These are phyloP conservation scores for Morelia viridis DNA, from an alignment of 2,797 vertebrate genomes.

Conservation along the genomic window DNA sequence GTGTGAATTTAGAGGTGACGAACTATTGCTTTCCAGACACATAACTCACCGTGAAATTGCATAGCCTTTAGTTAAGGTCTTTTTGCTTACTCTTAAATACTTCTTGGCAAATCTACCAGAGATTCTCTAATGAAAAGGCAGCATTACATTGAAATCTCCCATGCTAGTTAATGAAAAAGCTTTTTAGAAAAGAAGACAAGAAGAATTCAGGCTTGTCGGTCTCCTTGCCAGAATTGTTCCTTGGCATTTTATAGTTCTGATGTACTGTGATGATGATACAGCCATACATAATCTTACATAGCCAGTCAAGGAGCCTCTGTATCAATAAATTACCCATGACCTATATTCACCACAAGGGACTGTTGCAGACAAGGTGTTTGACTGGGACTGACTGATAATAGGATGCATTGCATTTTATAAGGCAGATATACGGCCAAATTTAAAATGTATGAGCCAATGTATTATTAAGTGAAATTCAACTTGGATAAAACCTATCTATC, in stretches of 20 bases:
- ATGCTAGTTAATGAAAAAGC: conserved; percentile 30
- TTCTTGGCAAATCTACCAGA: conserved; percentile 59
- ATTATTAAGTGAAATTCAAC: conserved; percentile 46
- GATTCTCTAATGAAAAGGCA: conserved; percentile 47
- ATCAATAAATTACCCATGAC: conserved; percentile 44
- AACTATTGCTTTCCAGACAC: conserved; percentile 63
- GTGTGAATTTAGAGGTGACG: conserved; percentile 63
- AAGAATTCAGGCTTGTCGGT: not conserved
- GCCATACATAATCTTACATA: conserved; percentile 20
- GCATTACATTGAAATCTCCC: conserved; percentile 39
- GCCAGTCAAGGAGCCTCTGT: conserved; percentile 21
- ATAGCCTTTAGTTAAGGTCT: conserved; percentile 48
- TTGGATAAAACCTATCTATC: conserved; percentile 24
- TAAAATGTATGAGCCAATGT: conserved; percentile 56
- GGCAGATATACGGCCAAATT: conserved; percentile 49
- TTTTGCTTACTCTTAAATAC: conserved; percentile 55
- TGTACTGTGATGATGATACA: conserved; percentile 18
- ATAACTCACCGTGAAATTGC: conserved; percentile 70
- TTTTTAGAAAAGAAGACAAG: not conserved
- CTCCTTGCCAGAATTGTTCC: not conserved
- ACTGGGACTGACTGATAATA: conserved; percentile 49
- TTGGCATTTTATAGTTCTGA: conserved; percentile 38
- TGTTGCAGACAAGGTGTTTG: conserved; percentile 45
- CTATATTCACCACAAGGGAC: conserved; percentile 43
- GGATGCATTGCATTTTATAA: conserved; percentile 49